A percentile compares a stretch with the other conserved stretches of the same genome.
Conservation (phyloP, 2,888 invertebrate species). For the Ochlodes sylvanus region DNA sequence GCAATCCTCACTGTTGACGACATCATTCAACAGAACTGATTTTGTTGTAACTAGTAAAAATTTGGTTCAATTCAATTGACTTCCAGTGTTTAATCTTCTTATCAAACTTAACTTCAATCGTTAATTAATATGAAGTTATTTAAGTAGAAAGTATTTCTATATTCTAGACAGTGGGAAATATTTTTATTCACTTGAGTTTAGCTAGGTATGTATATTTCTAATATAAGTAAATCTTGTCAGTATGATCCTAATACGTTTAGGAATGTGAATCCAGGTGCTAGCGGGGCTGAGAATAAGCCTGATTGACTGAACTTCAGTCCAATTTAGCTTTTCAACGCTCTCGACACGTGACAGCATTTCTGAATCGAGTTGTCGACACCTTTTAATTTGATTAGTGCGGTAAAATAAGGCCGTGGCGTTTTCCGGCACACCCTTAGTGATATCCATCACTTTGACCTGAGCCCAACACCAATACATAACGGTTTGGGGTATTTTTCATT, state of each 20-base stretch:
- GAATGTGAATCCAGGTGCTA: background rate
- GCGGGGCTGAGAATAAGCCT: background rate
- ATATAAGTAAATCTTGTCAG: too few species aligned
- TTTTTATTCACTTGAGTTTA: too few species aligned
- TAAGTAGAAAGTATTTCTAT: too few species aligned
- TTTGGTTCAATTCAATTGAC: too few species aligned
- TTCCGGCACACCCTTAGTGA: background rate
- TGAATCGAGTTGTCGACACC: background rate
- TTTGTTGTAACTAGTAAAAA: too few species aligned
- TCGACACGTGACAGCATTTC: conserved; percentile 1
- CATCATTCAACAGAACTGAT: too few species aligned
- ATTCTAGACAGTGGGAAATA: too few species aligned
- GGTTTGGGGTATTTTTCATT: background rate
- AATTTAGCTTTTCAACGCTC: background rate
- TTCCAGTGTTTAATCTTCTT: too few species aligned
- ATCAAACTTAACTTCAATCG: too few species aligned
- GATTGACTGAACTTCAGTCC: conserved; percentile 2
- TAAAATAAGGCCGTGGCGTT: conserved; percentile 24
- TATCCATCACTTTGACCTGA: conserved; percentile 32
- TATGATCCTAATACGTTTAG: background rate
- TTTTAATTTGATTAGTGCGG: conserved; percentile 21
- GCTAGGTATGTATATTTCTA: too few species aligned
- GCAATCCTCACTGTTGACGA: too few species aligned
- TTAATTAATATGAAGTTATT: too few species aligned
- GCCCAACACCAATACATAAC: background rate